These are phyloP conservation scores for Subacronicta megacephala DNA, from an alignment of 2,888 invertebrate species.

Conservation along the genomic window DNA sequence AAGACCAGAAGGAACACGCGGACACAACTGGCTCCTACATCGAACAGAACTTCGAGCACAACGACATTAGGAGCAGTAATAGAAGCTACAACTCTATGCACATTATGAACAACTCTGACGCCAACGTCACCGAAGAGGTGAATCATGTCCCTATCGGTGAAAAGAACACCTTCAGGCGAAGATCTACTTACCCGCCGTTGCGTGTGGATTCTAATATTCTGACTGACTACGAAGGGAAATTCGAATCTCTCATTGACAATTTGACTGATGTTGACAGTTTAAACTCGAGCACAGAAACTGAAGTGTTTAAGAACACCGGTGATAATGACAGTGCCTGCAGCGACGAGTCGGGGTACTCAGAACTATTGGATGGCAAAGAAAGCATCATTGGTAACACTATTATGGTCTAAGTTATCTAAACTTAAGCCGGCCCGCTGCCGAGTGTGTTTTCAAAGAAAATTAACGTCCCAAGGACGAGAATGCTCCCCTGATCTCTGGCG, in stretches of 20 bases:
- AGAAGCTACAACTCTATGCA: conserved; percentile 68
- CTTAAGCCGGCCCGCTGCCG: conserved; percentile 23
- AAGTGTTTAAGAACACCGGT: conserved; percentile 86
- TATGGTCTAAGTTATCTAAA: conserved; percentile 75
- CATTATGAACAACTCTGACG: conserved; percentile 52
- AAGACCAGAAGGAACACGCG: conserved; percentile 76
- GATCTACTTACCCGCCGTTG: conserved; percentile 85
- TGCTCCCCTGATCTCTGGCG: conserved; percentile 36
- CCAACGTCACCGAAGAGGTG: conserved; percentile 70
- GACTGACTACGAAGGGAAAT: conserved; percentile 76
- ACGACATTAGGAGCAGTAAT: conserved; percentile 59
- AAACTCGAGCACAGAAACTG: conserved; percentile 81
- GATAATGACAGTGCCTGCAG: conserved; percentile 95
- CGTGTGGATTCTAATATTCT: conserved; percentile 69
- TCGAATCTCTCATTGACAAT: conserved; percentile 82
- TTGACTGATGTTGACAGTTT: conserved; percentile 80
- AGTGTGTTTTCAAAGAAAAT: conserved; percentile 50
- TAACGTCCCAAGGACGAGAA: conserved; percentile 42
- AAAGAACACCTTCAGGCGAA: conserved; percentile 78
- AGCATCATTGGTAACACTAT: conserved; percentile 86
- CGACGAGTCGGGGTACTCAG: conserved; percentile 97
- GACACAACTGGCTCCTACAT: conserved; percentile 78
- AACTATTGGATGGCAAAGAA: conserved; percentile 90
- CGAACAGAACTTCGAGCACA: conserved; percentile 65
- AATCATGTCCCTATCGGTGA: conserved; percentile 87